phyloP scores from a whole-genome alignment of 2,888 invertebrate species.

The Eupelmus urozonus region DNA sequence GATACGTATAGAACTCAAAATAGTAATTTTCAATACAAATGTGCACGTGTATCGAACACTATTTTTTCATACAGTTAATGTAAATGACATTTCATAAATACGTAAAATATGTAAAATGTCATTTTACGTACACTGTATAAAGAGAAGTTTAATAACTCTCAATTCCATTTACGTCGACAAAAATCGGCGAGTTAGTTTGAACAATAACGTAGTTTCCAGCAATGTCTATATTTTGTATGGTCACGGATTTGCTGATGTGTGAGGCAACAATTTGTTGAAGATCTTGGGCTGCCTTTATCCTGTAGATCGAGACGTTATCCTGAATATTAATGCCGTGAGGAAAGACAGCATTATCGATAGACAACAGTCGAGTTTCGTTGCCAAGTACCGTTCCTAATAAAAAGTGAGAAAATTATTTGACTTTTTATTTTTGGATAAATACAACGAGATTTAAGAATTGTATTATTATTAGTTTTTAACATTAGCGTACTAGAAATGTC shows the following conservation, averaged over 20 bases:
- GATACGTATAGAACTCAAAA: no score
- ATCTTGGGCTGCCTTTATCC: conserved; percentile 65
- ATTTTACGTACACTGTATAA: no score
- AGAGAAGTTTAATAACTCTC: conserved; percentile 41
- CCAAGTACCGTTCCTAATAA: conserved; percentile 73
- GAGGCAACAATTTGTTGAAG: conserved; percentile 71
- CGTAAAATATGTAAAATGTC: no score
- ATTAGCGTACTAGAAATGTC: no score
- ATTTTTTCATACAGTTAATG: no score
- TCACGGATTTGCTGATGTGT: conserved; percentile 66
- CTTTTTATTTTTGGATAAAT: no score
- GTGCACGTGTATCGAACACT: no score
- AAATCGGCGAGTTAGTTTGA: conserved; percentile 66
- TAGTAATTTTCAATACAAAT: no score
- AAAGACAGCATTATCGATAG: conserved; percentile 74
- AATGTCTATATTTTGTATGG: conserved; percentile 71
- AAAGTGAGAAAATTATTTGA: not conserved
- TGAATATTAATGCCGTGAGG: conserved; percentile 70
- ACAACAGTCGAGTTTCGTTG: conserved; percentile 71
- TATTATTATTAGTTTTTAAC: no score
- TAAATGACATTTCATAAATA: no score
- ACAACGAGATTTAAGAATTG: no score
- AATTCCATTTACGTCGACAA: conserved; percentile 35
- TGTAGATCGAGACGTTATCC: conserved; percentile 69
- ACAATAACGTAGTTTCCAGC: conserved; percentile 73